A percentile compares a stretch with the other conserved stretches of the same genome.
These are phyloP conservation scores for Grammomys dolichurus DNA, from an alignment of 2,113 vertebrate species.

Conservation along the genomic window DNA sequence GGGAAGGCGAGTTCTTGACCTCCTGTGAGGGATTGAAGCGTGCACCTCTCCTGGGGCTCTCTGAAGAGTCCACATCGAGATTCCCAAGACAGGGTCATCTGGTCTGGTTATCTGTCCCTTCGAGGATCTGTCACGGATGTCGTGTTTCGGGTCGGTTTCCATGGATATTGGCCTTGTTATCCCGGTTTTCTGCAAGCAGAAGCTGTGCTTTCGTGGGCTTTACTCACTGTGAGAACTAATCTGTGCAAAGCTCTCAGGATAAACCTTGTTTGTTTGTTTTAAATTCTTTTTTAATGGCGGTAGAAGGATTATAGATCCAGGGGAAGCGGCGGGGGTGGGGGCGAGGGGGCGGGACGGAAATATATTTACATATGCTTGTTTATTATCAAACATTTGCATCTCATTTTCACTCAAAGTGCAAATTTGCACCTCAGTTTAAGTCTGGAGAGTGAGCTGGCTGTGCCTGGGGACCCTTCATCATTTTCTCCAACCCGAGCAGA, in stretches of 20 bases:
- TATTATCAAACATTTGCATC: conserved; percentile 46
- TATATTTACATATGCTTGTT: conserved; percentile 55
- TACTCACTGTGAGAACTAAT: conserved; percentile 5
- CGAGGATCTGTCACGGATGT: conserved; percentile 35
- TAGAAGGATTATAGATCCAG: conserved; percentile 34
- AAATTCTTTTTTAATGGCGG: conserved; percentile 42
- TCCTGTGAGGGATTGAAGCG: neutral
- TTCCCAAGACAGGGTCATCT: conserved; percentile 21
- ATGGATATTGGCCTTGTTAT: conserved; percentile 62
- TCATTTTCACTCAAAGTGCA: neutral
- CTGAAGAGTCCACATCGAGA: neutral
- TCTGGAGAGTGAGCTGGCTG: neutral
- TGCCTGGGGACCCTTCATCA: neutral
- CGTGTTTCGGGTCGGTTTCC: conserved; percentile 67
- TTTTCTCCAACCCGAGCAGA: neutral
- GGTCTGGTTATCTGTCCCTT: conserved; percentile 13
- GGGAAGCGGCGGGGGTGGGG: neutral
- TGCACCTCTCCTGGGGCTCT: neutral
- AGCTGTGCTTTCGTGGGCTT: conserved; percentile 34
- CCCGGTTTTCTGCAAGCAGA: neutral
- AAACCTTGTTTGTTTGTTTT: conserved; percentile 68
- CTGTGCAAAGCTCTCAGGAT: conserved; percentile 44
- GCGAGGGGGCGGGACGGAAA: conserved; percentile 24
- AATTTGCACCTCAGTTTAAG: neutral
- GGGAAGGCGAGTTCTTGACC: neutral